Evolutionary conservation across 2,888 invertebrate genomes (phyloP).

Genomic region (Torymus aiolomorphi): DNA sequence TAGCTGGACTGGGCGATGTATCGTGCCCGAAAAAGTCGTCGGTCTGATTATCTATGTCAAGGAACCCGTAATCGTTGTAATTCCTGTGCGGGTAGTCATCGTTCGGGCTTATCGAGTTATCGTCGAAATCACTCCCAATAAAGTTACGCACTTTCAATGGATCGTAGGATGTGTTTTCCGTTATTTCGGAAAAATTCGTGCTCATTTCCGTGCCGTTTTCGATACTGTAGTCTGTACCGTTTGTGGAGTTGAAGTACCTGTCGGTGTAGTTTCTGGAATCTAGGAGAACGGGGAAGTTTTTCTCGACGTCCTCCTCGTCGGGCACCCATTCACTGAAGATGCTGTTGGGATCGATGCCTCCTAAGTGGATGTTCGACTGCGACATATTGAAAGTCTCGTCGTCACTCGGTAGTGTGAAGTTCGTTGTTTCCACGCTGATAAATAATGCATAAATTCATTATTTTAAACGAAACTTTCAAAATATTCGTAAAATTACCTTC

Average conservation of each 20-base stretch:
- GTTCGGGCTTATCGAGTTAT: conserved; percentile 38
- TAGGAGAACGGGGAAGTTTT: not conserved
- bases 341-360: conserved; percentile 23
- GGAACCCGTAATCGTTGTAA: conserved; percentile 60
- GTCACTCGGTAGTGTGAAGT: conserved; percentile 9
- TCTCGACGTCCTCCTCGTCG: not conserved
- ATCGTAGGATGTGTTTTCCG: not conserved
- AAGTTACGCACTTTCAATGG: conserved; percentile 7
- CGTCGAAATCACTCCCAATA: conserved; percentile 16
- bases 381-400: conserved; percentile 1
- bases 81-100: conserved; percentile 62
- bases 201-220: conserved; percentile 1
- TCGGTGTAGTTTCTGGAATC: not conserved
- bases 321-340: conserved; percentile 33
- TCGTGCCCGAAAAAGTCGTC: conserved; percentile 20
- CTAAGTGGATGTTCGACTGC: conserved; percentile 3
- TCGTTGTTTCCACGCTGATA: not conserved
- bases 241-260: not conserved
- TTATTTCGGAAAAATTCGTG: not conserved
- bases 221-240: not conserved
- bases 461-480: not conserved
- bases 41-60: conserved; percentile 46
- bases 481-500: conserved; percentile 1
- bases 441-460: not conserved
- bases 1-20: conserved; percentile 26